A percentile compares a stretch with the other conserved stretches of the same genome.
Conservation (phyloP, 2,113 vertebrate species). For the Prunella fulvescens region DNA sequence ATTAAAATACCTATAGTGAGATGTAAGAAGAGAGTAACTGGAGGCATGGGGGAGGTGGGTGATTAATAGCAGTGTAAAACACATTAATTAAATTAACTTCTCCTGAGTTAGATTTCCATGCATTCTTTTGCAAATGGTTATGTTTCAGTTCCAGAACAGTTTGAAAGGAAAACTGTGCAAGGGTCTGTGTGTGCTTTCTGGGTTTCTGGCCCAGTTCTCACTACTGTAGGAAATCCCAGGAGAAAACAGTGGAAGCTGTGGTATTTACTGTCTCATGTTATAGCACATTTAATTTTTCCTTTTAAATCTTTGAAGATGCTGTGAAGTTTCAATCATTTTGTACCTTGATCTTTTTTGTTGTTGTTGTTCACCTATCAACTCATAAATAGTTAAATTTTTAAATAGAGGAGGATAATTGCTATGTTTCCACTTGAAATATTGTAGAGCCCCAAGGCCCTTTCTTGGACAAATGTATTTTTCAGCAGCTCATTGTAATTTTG, state of each 20-base stretch:
- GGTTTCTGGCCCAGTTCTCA: constrained; percentile 50
- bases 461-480: constrained; percentile 47
- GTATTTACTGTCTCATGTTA: background rate
- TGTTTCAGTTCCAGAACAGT: background rate
- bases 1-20: background rate
- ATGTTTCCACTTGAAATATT: constrained; percentile 27
- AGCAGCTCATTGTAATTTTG: constrained; percentile 48
- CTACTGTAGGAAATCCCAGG: background rate
- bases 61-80: background rate
- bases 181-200: background rate
- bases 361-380: background rate
- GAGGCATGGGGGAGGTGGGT: background rate
- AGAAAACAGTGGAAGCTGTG: constrained; percentile 30
- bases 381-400: background rate
- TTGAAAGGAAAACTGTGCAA: background rate
- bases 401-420: background rate
- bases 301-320: background rate
- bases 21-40: background rate
- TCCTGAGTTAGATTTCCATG: background rate
- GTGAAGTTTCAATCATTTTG: background rate
- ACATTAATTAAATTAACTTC: background rate
- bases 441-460: background rate
- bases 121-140: background rate
- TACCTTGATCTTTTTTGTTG: background rate
- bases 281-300: background rate